phyloP scores from a whole-genome alignment of 2,113 vertebrate species.

The Hypomesus transpacificus region DNA sequence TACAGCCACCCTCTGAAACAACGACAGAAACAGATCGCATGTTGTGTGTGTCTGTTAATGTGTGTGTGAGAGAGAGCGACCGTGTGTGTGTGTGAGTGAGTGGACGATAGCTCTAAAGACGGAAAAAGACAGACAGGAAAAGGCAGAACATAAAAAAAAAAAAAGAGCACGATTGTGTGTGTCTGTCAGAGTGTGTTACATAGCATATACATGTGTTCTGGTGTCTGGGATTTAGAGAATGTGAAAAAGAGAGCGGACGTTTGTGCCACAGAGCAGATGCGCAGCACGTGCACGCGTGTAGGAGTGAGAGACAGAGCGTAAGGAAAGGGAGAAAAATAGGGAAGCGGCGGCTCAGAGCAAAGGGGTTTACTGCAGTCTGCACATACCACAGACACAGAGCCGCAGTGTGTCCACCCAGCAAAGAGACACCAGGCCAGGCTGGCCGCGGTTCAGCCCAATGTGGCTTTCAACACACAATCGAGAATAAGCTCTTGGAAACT shows the following conservation, averaged over 20 bases:
- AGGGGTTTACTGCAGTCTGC: slow-evolving; percentile 34
- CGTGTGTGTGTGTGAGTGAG: too few relatives aligned
- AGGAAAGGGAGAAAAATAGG: not conserved
- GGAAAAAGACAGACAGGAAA: too few relatives aligned
- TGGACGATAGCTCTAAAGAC: too few relatives aligned
- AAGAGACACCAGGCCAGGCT: slow-evolving; percentile 8
- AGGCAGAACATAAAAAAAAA: too few relatives aligned
- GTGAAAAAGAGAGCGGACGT: slow-evolving; percentile 28
- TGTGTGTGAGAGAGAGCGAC: slow-evolving; percentile 38
- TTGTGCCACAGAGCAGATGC: not conserved
- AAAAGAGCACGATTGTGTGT: slow-evolving; percentile 11
- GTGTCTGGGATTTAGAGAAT: slow-evolving; percentile 25
- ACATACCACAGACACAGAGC: slow-evolving; percentile 34
- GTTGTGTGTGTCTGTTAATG: not conserved
- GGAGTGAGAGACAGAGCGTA: slow-evolving; percentile 8
- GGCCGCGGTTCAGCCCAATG: not conserved
- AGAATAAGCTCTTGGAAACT: too few relatives aligned
- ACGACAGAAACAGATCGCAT: too few relatives aligned
- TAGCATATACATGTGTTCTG: too few relatives aligned
- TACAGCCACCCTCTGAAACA: slow-evolving; percentile 27
- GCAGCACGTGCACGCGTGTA: not conserved
- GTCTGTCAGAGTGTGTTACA: too few relatives aligned
- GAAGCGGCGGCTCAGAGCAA: slow-evolving; percentile 11
- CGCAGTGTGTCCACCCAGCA: slow-evolving; percentile 16
- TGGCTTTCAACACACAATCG: not conserved